Conservation (phyloP, 2,113 vertebrate genomes). For the Mirounga angustirostris region DNA sequence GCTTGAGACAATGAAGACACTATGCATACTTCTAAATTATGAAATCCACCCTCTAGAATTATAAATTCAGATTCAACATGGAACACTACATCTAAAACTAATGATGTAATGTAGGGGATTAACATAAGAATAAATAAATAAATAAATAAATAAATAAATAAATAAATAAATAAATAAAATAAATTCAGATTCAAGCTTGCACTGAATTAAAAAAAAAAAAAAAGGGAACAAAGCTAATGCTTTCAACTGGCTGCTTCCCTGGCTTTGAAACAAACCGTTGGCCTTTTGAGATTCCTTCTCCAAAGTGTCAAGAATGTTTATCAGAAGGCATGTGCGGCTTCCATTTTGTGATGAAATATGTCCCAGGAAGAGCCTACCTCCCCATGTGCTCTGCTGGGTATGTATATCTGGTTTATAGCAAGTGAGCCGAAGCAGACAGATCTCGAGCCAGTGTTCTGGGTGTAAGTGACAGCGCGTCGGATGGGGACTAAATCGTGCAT, state of each 20-base stretch:
- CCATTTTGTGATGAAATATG: conserved; percentile 57
- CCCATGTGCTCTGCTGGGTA: conserved; percentile 72
- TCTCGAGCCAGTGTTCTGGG: conserved; percentile 54
- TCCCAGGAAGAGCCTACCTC: conserved; percentile 62
- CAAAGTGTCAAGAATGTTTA: conserved; percentile 73
- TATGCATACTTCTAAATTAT: conserved; percentile 69
- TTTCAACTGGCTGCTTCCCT: not conserved
- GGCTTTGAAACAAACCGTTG: conserved; percentile 65
- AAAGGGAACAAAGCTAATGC: not conserved
- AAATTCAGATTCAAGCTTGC: conserved; percentile 29
- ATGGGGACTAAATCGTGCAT: not conserved
- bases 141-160: too few relatives aligned
- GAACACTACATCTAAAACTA: too few relatives aligned
- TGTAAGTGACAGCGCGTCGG: conserved; percentile 22
- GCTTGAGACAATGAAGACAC: not conserved
- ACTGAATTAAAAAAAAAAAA: not conserved
- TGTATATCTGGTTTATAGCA: conserved; percentile 77
- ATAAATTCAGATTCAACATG: conserved; percentile 53
- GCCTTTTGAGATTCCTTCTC: conserved; percentile 64
- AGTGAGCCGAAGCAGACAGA: conserved; percentile 68
- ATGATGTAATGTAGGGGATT: too few relatives aligned
- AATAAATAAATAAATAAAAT: not conserved
- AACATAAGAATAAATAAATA: too few relatives aligned
- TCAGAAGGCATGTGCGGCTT: conserved; percentile 76
- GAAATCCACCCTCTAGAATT: conserved; percentile 17